These are phyloP conservation scores for Coregonus sp. DNA, from an alignment of 2,797 vertebrate genomes.

Conservation along the genomic window DNA sequence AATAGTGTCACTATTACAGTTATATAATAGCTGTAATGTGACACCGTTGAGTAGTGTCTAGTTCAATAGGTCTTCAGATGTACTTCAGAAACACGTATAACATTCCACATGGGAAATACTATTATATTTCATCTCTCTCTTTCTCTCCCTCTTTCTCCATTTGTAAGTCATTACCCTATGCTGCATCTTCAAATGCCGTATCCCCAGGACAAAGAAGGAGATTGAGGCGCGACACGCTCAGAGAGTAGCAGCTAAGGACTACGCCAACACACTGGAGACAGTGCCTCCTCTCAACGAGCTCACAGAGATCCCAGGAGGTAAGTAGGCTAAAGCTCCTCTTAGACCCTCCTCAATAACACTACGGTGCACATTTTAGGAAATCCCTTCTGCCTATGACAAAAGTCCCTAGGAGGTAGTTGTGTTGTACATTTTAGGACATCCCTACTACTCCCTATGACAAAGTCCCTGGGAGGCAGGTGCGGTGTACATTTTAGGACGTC, in stretches of 20 bases:
- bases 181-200: slow-evolving; percentile 97
- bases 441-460: neutral
- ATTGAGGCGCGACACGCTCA: slow-evolving; percentile 91
- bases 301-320: slow-evolving; percentile 89
- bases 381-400: neutral
- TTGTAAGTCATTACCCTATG: slow-evolving; percentile 91
- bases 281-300: slow-evolving; percentile 91
- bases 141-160: neutral
- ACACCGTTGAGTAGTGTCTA: neutral
- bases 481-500: too few relatives aligned
- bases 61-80: neutral
- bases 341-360: neutral
- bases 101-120: neutral
- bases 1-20: neutral
- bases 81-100: neutral
- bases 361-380: neutral
- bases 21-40: neutral
- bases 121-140: neutral
- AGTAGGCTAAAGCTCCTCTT: slow-evolving; percentile 34
- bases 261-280: slow-evolving; percentile 91
- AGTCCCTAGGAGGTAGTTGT: neutral
- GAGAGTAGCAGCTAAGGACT: slow-evolving; percentile 89
- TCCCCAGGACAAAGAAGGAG: slow-evolving; percentile 94
- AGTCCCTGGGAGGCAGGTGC: too few relatives aligned
- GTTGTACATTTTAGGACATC: too few relatives aligned